Conservation (phyloP, 2,797 vertebrate genomes). For the Strix occidentalis region DNA sequence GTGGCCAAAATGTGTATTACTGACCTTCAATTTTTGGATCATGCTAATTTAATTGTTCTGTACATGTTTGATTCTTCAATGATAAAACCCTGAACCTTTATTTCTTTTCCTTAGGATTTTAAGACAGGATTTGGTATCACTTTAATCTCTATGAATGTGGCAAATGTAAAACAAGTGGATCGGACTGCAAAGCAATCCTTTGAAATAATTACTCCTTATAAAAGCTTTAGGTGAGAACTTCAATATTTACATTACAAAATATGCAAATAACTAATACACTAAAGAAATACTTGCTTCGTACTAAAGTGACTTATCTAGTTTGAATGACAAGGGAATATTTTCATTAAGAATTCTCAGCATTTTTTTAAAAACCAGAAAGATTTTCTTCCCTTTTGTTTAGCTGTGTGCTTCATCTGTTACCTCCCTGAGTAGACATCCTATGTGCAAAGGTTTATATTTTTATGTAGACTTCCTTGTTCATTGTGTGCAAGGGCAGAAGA, state of each 20-base stretch:
- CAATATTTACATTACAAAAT: background rate
- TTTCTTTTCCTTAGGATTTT: slow-evolving; percentile 82
- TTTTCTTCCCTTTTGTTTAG: background rate
- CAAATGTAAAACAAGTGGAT: slow-evolving; percentile 88
- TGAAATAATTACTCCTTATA: slow-evolving; percentile 96
- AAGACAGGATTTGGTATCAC: slow-evolving; percentile 88
- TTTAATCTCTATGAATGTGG: slow-evolving; percentile 88
- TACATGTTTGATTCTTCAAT: background rate
- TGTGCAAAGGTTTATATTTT: background rate
- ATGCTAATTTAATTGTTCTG: background rate
- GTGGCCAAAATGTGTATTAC: background rate
- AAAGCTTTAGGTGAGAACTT: slow-evolving; percentile 88
- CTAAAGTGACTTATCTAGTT: background rate
- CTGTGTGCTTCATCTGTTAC: background rate
- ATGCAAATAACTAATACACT: background rate
- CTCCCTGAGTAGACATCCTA: background rate
- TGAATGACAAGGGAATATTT: background rate
- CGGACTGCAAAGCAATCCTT: slow-evolving; percentile 83
- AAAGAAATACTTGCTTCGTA: background rate
- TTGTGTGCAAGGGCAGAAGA: background rate
- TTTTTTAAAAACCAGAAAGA: background rate
- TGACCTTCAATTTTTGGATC: background rate
- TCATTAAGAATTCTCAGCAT: background rate
- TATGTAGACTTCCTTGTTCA: background rate
- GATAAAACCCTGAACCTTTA: background rate